These are phyloP conservation scores for Heteromormyrus szaboi DNA, from an alignment of 2,797 vertebrate species.

Conservation along the genomic window DNA sequence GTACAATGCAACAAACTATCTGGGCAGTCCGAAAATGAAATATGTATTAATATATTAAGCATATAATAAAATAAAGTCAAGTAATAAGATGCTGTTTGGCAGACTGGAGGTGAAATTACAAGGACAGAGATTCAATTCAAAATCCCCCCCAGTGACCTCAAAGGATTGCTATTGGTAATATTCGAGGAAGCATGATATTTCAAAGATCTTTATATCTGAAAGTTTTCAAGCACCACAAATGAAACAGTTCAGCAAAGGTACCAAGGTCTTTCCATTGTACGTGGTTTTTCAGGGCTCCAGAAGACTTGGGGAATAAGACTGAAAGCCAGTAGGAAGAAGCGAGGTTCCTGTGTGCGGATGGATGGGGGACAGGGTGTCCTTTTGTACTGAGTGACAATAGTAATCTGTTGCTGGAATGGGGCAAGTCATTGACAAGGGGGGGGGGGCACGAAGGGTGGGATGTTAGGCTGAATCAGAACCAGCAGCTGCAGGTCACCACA, in stretches of 20 bases:
- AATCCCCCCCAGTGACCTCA: neutral
- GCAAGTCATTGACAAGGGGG: neutral
- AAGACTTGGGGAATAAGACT: neutral
- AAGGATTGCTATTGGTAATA: neutral
- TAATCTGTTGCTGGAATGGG: constrained; percentile 24
- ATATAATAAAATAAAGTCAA: neutral
- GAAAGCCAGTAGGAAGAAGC: constrained; percentile 10
- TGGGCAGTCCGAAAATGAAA: neutral
- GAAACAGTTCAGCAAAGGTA: neutral
- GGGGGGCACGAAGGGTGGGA: neutral
- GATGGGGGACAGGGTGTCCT: constrained; percentile 16
- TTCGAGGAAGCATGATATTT: neutral
- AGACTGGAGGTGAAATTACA: neutral
- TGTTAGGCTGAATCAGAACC: constrained; percentile 3
- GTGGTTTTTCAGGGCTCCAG: neutral
- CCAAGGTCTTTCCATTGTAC: neutral
- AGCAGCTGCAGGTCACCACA: constrained; percentile 24
- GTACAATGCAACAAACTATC: neutral
- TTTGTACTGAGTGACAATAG: constrained; percentile 31
- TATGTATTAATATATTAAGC: neutral
- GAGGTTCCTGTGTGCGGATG: neutral
- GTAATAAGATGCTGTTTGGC: neutral
- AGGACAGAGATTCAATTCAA: neutral
- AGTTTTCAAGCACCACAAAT: neutral
- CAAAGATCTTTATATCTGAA: neutral